Conservation (phyloP, 2,113 vertebrate genomes). For the Eretmochelys imbricata region DNA sequence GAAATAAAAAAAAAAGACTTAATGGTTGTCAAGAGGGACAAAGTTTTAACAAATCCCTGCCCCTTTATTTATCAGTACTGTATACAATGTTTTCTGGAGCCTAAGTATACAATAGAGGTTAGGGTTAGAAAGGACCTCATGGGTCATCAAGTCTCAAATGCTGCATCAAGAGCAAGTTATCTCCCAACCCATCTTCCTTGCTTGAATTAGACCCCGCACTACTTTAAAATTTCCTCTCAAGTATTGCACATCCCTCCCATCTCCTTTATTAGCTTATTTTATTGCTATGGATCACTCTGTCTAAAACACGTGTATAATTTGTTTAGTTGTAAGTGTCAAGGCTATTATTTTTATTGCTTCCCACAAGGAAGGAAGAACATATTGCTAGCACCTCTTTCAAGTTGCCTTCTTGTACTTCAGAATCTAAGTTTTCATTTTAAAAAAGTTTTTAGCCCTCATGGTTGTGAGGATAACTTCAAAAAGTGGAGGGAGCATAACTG, state of each 20-base stretch:
- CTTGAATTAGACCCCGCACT: background rate
- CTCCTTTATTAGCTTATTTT: slow-evolving; percentile 36
- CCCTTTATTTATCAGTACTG: background rate
- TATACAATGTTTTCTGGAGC: background rate
- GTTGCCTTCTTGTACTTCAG: background rate
- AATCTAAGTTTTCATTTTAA: background rate
- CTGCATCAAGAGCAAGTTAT: background rate
- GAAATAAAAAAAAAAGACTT: background rate
- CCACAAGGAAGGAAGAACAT: background rate
- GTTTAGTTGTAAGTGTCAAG: slow-evolving; percentile 1
- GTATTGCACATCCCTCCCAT: background rate
- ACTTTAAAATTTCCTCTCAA: slow-evolving; percentile 14
- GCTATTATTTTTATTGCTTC: slow-evolving; percentile 28
- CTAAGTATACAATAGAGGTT: accelerated
- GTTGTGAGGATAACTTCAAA: background rate
- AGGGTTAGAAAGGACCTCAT: accelerated
- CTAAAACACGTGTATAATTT: background rate
- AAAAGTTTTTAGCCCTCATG: background rate
- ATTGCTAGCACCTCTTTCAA: background rate
- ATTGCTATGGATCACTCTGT: background rate
- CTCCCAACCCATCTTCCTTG: background rate
- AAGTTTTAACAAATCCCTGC: background rate
- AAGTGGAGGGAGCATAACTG: background rate
- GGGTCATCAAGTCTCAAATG: background rate
- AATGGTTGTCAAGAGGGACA: background rate